Evolutionary conservation across 2,797 vertebrate species (phyloP), one percentile per base, ranked within the genome.

Genomic region (Poeciliopsis presidionis): DNA sequence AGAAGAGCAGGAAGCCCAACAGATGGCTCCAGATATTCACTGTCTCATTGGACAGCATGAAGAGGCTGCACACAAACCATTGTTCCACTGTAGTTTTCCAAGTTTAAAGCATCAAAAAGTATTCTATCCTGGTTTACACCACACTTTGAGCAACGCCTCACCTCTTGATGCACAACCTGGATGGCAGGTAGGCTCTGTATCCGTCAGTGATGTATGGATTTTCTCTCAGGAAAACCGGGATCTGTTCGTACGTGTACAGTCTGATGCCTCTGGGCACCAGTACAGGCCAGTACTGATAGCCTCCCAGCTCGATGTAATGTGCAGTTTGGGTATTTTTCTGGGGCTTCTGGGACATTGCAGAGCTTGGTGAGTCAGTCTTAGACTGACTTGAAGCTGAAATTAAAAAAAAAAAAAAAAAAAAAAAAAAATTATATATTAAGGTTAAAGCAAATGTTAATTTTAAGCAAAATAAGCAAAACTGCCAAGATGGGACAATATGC

Each of bases 131-230:
- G 25, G 22, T 45, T 70, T 45, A 43, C 3, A 13, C 22, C 39
- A 59, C n/a, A 43, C 41, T 43, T 45, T 45, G 43, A 45, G 47
- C 30, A 12, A 45, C 14, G 28, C 11, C 53, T 94, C 89, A 99
- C 98, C 98, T 99, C 90, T 97, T 97, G 84, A 99, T 96, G 89
- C 98, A 99, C 39, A 99, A 95, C 41, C 96, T 96, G 80, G 98
- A 98, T 70, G 97, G 97, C 83, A 99, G 95, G 93, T 98, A 98
- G 36, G 98, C 98, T 88, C 98, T 94, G 95, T 99, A 99, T 36
- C 98, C 98, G 77, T 99, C 98, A 0, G 98, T 99, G 95, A 99
- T 99, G 91, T 99, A 99, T 0, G 98, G 97, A 90, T 99, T 99
- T 86, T 98, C 97, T 88, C 97, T 96, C 74, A 99, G 95, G 81